Conservation (phyloP, 2,888 invertebrate genomes). For the Sussaba pulchella region DNA sequence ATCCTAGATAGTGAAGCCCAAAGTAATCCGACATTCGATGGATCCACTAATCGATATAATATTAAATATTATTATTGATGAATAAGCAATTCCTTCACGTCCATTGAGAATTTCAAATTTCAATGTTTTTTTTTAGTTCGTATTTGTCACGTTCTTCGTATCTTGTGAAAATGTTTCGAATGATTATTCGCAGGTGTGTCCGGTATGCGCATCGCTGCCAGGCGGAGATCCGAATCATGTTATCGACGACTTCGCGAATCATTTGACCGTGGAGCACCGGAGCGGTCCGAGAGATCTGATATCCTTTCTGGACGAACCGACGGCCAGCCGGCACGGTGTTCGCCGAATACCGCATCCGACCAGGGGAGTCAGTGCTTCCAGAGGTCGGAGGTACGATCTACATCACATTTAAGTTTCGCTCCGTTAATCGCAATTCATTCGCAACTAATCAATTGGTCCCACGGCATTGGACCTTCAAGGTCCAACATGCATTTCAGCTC, state of each 20-base stretch:
- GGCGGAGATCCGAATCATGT: constrained; percentile 99
- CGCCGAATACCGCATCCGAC: constrained; percentile 92
- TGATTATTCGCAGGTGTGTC: constrained; percentile 91
- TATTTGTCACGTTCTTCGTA: not conserved
- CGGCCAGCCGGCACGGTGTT: constrained; percentile 90
- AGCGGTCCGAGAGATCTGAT: constrained; percentile 95
- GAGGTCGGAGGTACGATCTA: constrained; percentile 88
- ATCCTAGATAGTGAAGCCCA: too few species aligned
- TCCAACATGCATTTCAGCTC: constrained; percentile 98
- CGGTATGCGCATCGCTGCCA: constrained; percentile 97
- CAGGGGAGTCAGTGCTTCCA: constrained; percentile 90
- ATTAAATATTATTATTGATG: too few species aligned
- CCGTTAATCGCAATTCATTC: not conserved
- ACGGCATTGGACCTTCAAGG: constrained; percentile 70
- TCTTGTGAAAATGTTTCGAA: too few species aligned
- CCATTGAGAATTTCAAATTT: too few species aligned
- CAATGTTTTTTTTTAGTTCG: too few species aligned
- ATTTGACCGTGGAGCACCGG: constrained; percentile 97
- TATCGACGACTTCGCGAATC: constrained; percentile 98
- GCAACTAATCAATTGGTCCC: constrained; percentile 61
- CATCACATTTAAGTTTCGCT: not conserved
- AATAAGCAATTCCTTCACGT: too few species aligned
- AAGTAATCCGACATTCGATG: too few species aligned
- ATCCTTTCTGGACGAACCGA: constrained; percentile 96
- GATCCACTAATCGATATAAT: too few species aligned